Conservation (phyloP, 2,888 invertebrate genomes). For the Fragum sueziense region DNA sequence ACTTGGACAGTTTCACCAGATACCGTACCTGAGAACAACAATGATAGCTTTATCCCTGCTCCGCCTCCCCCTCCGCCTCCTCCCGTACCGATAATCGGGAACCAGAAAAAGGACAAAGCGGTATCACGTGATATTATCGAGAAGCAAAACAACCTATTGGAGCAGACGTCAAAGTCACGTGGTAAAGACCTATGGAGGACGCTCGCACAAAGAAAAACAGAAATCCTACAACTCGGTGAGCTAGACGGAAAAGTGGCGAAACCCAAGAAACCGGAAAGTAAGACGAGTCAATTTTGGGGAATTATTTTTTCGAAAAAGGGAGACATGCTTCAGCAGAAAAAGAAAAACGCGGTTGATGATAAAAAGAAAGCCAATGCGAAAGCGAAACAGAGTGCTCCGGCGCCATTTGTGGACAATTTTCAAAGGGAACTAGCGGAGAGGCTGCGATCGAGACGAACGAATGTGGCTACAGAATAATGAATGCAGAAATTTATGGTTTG, state of each 20-base stretch:
- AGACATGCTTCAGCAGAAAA: slow-evolving; percentile 43
- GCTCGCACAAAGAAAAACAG: slow-evolving; percentile 45
- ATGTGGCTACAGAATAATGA: not conserved
- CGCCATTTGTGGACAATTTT: slow-evolving; percentile 29
- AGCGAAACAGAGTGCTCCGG: not conserved
- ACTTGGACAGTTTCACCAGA: not conserved
- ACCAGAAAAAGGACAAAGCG: slow-evolving; percentile 2
- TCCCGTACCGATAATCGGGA: not conserved
- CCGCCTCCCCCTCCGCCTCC: slow-evolving; percentile 1
- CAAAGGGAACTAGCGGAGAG: slow-evolving; percentile 44
- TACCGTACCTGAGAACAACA: not conserved
- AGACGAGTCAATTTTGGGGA: slow-evolving; percentile 48
- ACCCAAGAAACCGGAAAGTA: slow-evolving; percentile 31
- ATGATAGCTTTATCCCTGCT: not conserved
- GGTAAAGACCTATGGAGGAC: slow-evolving; percentile 48
- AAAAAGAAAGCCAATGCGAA: not conserved
- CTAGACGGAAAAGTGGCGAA: not conserved
- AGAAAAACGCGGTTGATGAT: slow-evolving; percentile 11
- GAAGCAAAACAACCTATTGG: slow-evolving; percentile 46
- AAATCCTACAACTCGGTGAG: slow-evolving; percentile 47
- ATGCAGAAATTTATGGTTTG: too few relatives aligned
- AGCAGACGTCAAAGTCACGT: slow-evolving; percentile 39
- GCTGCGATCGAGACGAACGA: slow-evolving; percentile 23
- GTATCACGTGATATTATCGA: slow-evolving; percentile 46
- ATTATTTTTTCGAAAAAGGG: slow-evolving; percentile 46